phyloP scores from a whole-genome alignment of 1,140 invertebrate species.

The Zaprionus camerounensis region DNA sequence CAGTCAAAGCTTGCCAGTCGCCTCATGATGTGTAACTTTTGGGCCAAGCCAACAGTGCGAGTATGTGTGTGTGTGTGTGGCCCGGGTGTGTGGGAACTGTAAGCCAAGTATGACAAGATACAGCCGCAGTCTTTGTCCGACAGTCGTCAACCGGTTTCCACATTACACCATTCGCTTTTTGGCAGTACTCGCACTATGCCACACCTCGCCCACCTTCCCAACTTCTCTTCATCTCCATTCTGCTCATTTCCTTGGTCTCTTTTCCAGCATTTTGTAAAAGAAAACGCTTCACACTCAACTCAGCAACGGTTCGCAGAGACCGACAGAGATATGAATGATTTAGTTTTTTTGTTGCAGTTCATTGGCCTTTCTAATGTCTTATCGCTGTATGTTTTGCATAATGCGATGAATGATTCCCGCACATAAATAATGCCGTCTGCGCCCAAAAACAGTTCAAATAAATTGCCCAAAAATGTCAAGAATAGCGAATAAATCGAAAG shows the following conservation, averaged over 20 bases:
- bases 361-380: constrained; percentile 70
- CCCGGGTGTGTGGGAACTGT: constrained; percentile 40
- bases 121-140: constrained; percentile 26
- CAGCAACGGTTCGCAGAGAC: neutral
- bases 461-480: constrained; percentile 32
- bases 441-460: constrained; percentile 1
- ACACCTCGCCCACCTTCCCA: neutral
- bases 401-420: constrained; percentile 66
- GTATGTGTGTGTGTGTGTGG: neutral
- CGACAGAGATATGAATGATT: constrained; percentile 66
- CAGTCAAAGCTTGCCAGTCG: constrained; percentile 4
- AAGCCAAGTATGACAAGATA: constrained; percentile 54
- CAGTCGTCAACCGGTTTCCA: constrained; percentile 67
- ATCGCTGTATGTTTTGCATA: constrained; percentile 67
- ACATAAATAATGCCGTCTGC: constrained; percentile 55
- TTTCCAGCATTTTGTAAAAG: neutral
- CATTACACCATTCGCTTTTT: constrained; percentile 60
- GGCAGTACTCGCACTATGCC: constrained; percentile 51
- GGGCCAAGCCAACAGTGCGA: constrained; percentile 44
- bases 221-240: neutral
- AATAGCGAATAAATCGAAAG: constrained; percentile 42
- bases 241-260: neutral
- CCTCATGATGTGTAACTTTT: constrained; percentile 62
- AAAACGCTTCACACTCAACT: constrained; percentile 27
- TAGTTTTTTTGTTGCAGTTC: constrained; percentile 67